These are phyloP conservation scores for Bellardia pandia DNA, from an alignment of 2,888 invertebrate genomes.

Conservation along the genomic window DNA sequence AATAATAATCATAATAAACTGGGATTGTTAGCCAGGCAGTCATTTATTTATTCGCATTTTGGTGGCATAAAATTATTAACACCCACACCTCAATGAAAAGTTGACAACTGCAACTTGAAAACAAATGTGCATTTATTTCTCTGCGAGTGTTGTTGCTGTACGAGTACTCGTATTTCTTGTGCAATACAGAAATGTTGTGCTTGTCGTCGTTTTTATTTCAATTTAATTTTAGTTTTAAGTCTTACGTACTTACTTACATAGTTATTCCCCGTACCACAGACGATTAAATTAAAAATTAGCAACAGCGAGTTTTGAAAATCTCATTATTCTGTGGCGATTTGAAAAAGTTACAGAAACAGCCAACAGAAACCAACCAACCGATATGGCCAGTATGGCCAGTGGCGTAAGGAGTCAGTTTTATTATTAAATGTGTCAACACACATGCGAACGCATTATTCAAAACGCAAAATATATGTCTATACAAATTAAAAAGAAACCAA, in stretches of 20 bases:
- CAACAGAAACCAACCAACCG: not conserved
- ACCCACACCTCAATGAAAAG: constrained; percentile 57
- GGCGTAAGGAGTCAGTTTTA: constrained; percentile 22
- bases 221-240: constrained; percentile 35
- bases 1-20: constrained; percentile 40
- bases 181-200: not conserved
- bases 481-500: constrained; percentile 33
- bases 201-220: not conserved
- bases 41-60: constrained; percentile 33
- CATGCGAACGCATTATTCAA: constrained; percentile 61
- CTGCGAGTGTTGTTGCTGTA: constrained; percentile 13
- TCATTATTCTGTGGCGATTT: constrained; percentile 35
- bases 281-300: not conserved
- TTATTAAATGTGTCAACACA: constrained; percentile 60
- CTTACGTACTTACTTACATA: not conserved
- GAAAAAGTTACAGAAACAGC: constrained; percentile 1
- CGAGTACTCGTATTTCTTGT: not conserved
- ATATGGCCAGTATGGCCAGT: constrained; percentile 9
- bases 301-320: constrained; percentile 23
- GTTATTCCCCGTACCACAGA: not conserved
- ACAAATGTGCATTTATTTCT: constrained; percentile 47
- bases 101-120: constrained; percentile 54
- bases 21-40: constrained; percentile 49
- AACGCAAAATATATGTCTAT: constrained; percentile 43
- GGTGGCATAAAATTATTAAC: constrained; percentile 56